Evolutionary conservation across 2,797 vertebrate species (phyloP), one percentile per base, ranked within the genome.

Genomic region (Chaetodon trifasciatus): DNA sequence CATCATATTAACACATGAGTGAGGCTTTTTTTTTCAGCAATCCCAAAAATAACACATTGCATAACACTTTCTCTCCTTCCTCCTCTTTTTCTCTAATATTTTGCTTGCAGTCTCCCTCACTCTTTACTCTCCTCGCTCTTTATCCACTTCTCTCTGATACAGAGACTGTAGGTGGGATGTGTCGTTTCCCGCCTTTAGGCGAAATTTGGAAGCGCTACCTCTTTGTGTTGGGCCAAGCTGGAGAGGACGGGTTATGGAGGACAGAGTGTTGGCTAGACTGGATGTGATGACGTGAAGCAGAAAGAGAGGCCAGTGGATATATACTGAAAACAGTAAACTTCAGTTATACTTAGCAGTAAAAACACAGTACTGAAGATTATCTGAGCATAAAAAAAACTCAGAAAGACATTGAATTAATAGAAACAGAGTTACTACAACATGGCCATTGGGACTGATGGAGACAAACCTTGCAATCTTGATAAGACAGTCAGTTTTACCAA

Each of bases 11-110:
- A 84, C 74, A 83, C 74, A 64, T 16, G 6, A 81, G 60, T 61
- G 76, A 81, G 85, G 63, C 17, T 50, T 65, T 74, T 82, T 73
- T 66, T 71, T 32, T 10, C 28, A 63, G 67, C 57, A 63, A 73
- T 82, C 63, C 79, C 74, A 71, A 86, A 81, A 90, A 89, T 89
- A 90, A 83, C 70, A 80, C 60, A 78, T 86, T 86, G 85, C 62
- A 0, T 83, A 88, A 89, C 77, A 58, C 52, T 28, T 35, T 65
- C 65, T 85, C 66, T 76, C 62, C 35, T 57, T 44, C 21, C 58
- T 53, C 56, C 65, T 78, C 12, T n/a, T 52, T n/a, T 67, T 32
- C 44, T 80, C 57, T 66, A 9, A 70, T 55, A 81, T 69, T 55
- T 56, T 52, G 5, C 50, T 44, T 35, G 70, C 57, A 37, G 63